These are phyloP conservation scores for Sciurus carolinensis DNA, from an alignment of 2,797 vertebrate species.

Conservation along the genomic window DNA sequence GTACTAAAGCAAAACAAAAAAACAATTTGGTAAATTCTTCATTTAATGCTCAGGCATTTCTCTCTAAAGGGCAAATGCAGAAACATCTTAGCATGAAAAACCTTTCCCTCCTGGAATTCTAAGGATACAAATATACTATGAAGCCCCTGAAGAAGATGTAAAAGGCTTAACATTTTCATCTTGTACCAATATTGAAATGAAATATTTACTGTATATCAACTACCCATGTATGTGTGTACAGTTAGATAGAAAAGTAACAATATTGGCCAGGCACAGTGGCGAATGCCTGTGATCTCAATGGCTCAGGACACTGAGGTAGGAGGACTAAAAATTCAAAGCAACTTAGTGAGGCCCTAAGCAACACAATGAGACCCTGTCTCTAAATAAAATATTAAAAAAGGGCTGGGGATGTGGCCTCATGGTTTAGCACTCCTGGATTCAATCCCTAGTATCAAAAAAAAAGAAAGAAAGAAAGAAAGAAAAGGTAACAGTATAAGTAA, in stretches of 20 bases:
- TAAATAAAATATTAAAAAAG: too few relatives aligned
- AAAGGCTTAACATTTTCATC: slow-evolving; percentile 7
- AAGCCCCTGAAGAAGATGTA: neutral
- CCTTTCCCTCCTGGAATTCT: slow-evolving; percentile 26
- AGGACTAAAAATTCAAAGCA: too few relatives aligned
- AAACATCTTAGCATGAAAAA: neutral
- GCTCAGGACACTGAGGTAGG: too few relatives aligned
- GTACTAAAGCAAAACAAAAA: slow-evolving; percentile 26
- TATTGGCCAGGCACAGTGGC: too few relatives aligned
- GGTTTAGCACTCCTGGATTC: too few relatives aligned
- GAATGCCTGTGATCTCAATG: too few relatives aligned
- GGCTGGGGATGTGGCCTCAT: too few relatives aligned
- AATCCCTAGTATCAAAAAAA: too few relatives aligned
- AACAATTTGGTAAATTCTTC: slow-evolving; percentile 2
- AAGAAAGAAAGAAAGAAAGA: too few relatives aligned
- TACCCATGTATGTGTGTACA: neutral
- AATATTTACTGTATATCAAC: neutral
- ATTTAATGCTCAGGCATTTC: slow-evolving; percentile 12
- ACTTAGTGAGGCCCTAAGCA: too few relatives aligned
- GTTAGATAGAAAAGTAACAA: neutral
- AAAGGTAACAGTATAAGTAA: neutral
- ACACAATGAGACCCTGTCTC: too few relatives aligned
- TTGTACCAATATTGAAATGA: slow-evolving; percentile 33
- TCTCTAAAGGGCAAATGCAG: slow-evolving; percentile 44
- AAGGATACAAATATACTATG: neutral